Evolutionary conservation across 2,113 vertebrate species (phyloP), one percentile per base, ranked within the genome.

Genomic region (Ptychochromis oligacanthus): DNA sequence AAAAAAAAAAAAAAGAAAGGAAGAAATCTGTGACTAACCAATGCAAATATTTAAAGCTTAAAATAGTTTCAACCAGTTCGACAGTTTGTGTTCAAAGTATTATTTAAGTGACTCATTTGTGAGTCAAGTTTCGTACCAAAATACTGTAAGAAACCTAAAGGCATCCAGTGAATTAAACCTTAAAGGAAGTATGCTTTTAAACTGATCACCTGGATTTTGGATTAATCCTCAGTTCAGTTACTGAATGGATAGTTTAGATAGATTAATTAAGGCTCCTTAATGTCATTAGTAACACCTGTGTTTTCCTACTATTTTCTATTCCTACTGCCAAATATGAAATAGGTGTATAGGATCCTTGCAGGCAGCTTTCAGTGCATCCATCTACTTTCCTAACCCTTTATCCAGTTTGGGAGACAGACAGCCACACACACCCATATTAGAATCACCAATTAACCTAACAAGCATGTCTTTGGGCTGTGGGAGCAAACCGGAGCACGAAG

Each of bases 21-120:
- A 79, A 49, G 28, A 65, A 77, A 31, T 77, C 6, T 82, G 61
- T 80, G 52, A 74, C 38, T 76, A 72, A 67, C 34, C 46, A 43
- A 55, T 70, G 75, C 52, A 84, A 81, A 76, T 52, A 75, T 56
- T 81, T 64, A 8, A 49, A 49, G 18, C 28, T 74, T 49, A 17
- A 80, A 74, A 80, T 75, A 74, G 13, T 18, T 15, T 74, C 1
- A 65, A 43, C 24, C 38, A 77, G n/a, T 38, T 55, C 52, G 52
- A 75, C 38, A 38, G 5, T 11, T 77, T 6, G 38, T 28, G 2
- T 75, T 72, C 72, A 12, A 34, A 64, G 31, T 58, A 10, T 77
- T 52, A 52, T 52, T 70, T 70, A 20, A 67, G 46, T 77, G 61
- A 77, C 28, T 76, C 80, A 77, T 9, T n/a, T 36, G 15, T 75